These are phyloP conservation scores for Teinopalpus imperialis DNA, from an alignment of 2,888 invertebrate species.

Conservation along the genomic window DNA sequence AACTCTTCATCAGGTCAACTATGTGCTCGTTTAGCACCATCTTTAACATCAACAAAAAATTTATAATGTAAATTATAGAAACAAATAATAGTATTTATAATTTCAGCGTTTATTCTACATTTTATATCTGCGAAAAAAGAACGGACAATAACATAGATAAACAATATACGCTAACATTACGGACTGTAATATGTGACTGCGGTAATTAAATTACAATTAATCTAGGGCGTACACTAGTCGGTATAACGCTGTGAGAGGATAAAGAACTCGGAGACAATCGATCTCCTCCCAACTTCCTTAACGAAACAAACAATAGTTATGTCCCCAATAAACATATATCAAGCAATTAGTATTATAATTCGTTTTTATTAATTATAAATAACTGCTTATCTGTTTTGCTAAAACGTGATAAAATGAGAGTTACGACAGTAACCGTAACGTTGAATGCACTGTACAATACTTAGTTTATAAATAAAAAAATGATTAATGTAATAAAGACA, in stretches of 20 bases:
- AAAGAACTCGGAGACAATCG: slow-evolving; percentile 7
- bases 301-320: slow-evolving; percentile 11
- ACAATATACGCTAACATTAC: slow-evolving; percentile 3
- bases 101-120: neutral
- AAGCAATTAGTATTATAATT: neutral
- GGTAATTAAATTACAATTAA: slow-evolving; percentile 10
- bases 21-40: too few species aligned
- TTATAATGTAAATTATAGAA: too few species aligned
- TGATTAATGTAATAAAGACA: slow-evolving; percentile 2
- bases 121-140: slow-evolving; percentile 1
- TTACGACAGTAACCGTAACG: neutral
- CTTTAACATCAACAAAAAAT: too few species aligned
- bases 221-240: neutral
- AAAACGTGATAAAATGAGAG: slow-evolving; percentile 5
- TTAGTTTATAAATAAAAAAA: slow-evolving; percentile 3
- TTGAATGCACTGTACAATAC: slow-evolving; percentile 3
- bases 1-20: too few species aligned
- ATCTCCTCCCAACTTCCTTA: neutral
- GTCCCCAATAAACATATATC: neutral
- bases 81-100: too few species aligned
- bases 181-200: slow-evolving; percentile 1
- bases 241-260: neutral
- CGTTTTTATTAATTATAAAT: slow-evolving; percentile 3
- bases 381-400: neutral
- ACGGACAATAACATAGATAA: slow-evolving; percentile 3